A percentile compares a stretch with the other conserved stretches of the same genome.
phyloP scores from a whole-genome alignment of 2,888 invertebrate genomes.

The Argynnis bischoffii region DNA sequence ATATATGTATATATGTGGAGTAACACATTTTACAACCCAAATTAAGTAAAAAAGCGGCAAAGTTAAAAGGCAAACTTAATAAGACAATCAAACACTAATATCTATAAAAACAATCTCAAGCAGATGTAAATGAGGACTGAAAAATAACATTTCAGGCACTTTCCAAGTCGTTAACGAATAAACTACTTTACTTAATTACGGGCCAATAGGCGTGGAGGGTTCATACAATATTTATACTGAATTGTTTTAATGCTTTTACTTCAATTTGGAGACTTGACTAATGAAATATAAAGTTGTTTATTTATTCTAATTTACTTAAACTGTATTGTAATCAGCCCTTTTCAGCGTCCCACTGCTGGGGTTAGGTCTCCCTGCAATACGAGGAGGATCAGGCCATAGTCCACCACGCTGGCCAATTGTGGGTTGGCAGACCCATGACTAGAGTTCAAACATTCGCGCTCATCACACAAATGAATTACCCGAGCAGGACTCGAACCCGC shows the following conservation, averaged over 20 bases:
- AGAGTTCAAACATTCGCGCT: no score
- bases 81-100: constrained; percentile 11
- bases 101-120: constrained; percentile 7
- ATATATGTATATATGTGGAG: no score
- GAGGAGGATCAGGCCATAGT: no score
- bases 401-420: no score
- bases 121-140: constrained; percentile 23
- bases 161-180: constrained; percentile 19
- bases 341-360: no score
- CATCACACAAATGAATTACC: no score
- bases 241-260: constrained; percentile 11
- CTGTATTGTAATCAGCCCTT: no score
- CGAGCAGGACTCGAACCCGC: no score
- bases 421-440: no score
- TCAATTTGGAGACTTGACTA: background rate
- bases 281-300: constrained; percentile 5
- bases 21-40: no score
- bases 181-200: constrained; percentile 20
- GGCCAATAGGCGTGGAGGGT: constrained; percentile 10
- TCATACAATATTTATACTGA: constrained; percentile 23
- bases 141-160: constrained; percentile 18
- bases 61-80: constrained; percentile 2
- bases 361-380: no score
- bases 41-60: background rate
- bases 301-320: background rate